Evolutionary conservation across 2,797 vertebrate species (phyloP).

Genomic region (Sebastes diploproa): DNA sequence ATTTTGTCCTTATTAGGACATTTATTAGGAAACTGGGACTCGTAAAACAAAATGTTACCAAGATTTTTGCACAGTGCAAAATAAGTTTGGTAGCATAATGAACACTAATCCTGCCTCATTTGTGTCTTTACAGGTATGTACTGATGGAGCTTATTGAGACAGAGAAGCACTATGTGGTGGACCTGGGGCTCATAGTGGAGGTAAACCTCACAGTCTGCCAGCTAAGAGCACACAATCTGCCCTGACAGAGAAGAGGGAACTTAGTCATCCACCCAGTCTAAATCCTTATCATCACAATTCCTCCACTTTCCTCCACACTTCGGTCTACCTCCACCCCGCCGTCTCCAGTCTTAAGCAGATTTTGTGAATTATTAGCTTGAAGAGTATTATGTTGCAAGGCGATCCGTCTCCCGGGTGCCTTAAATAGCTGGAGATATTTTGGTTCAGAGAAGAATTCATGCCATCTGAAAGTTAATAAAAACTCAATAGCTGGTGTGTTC

Average conservation of each 20-base stretch:
- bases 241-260: slow-evolving; percentile 26
- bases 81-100: not conserved
- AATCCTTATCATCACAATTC: slow-evolving; percentile 59
- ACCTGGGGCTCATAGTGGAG: slow-evolving; percentile 93
- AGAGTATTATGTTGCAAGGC: slow-evolving; percentile 46
- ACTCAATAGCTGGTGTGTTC: slow-evolving; percentile 16
- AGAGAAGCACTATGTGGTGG: slow-evolving; percentile 91
- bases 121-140: slow-evolving; percentile 86
- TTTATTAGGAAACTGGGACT: not conserved
- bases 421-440: slow-evolving; percentile 60
- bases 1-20: not conserved
- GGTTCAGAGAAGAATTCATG: slow-evolving; percentile 34
- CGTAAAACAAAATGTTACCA: not conserved
- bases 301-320: slow-evolving; percentile 39
- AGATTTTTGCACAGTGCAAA: slow-evolving; percentile 15
- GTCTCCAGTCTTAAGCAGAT: slow-evolving; percentile 55
- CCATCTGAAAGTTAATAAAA: slow-evolving; percentile 45
- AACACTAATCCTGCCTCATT: slow-evolving; percentile 34
- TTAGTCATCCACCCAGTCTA: slow-evolving; percentile 14
- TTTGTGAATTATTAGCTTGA: slow-evolving; percentile 61
- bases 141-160: slow-evolving; percentile 93
- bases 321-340: slow-evolving; percentile 35
- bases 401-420: slow-evolving; percentile 31
- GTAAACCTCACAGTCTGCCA: slow-evolving; percentile 71
- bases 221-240: slow-evolving; percentile 22